These are phyloP conservation scores for Urophycis tenuis DNA, from an alignment of 2,797 vertebrate species.

Conservation along the genomic window DNA sequence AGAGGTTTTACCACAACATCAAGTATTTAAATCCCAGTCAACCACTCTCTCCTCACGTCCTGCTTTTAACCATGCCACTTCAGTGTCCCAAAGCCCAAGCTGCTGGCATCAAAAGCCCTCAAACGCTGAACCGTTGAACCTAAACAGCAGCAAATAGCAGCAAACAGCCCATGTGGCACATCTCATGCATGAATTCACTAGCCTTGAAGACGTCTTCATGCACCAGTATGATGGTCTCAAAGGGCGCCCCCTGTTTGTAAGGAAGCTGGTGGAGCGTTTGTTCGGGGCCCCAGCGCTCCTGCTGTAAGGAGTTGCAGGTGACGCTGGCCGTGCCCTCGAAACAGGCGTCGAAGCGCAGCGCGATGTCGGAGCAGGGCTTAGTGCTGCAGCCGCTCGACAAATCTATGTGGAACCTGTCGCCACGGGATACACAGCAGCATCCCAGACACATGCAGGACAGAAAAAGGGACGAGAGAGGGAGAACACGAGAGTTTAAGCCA, in stretches of 20 bases:
- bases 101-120: neutral
- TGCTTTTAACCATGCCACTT: neutral
- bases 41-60: neutral
- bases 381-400: conserved; percentile 85
- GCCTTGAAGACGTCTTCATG: conserved; percentile 86
- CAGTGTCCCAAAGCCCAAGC: neutral
- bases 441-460: neutral
- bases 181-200: conserved; percentile 27
- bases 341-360: conserved; percentile 88
- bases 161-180: neutral
- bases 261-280: conserved; percentile 83
- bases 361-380: conserved; percentile 85
- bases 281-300: conserved; percentile 84
- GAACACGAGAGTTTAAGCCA: neutral
- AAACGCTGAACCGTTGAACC: neutral
- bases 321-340: conserved; percentile 75
- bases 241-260: conserved; percentile 80
- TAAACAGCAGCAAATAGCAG: neutral
- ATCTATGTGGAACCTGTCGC: conserved; percentile 87
- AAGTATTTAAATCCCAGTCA: neutral
- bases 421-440: neutral
- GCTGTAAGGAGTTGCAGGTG: conserved; percentile 82
- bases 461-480: neutral
- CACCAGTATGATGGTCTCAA: conserved; percentile 85
- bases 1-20: neutral